phyloP scores from a whole-genome alignment of 2,113 vertebrate genomes.

The Gobiocypris rarus region DNA sequence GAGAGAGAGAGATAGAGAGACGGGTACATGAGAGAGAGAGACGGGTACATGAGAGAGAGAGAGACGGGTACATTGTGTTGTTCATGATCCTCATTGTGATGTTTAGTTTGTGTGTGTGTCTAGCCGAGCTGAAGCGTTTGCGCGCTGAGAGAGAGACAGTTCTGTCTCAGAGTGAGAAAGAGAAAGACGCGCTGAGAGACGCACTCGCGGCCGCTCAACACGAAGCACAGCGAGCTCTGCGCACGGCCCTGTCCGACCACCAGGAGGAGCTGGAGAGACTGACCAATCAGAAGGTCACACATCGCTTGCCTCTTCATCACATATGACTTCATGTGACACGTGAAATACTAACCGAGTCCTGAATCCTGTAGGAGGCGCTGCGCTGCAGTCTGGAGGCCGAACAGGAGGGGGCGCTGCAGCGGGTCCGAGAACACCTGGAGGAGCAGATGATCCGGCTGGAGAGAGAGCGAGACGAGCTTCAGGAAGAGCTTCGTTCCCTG shows the following conservation, averaged over 20 bases:
- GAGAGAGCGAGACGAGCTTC: constrained; percentile 82
- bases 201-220: constrained; percentile 72
- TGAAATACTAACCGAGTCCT: not conserved
- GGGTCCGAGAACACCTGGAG: constrained; percentile 78
- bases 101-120: constrained; percentile 35
- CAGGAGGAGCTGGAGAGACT: constrained; percentile 82
- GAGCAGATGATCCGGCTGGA: constrained; percentile 76
- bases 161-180: constrained; percentile 72
- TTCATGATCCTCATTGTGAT: not conserved
- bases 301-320: not conserved
- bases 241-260: constrained; percentile 76
- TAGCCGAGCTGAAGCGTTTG: constrained; percentile 78
- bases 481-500: constrained; percentile 71
- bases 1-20: too few relatives aligned
- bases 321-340: not conserved
- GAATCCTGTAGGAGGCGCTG: constrained; percentile 75
- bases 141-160: constrained; percentile 71
- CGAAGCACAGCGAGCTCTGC: constrained; percentile 79
- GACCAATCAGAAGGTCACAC: constrained; percentile 80
- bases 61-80: too few relatives aligned
- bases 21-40: too few relatives aligned
- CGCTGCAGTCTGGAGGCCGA: constrained; percentile 79
- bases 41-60: too few relatives aligned
- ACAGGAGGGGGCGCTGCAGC: constrained; percentile 71
- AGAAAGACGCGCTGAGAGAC: constrained; percentile 77